phyloP scores from a whole-genome alignment of 2,113 vertebrate species.

The Dendrocopos noguchii region DNA sequence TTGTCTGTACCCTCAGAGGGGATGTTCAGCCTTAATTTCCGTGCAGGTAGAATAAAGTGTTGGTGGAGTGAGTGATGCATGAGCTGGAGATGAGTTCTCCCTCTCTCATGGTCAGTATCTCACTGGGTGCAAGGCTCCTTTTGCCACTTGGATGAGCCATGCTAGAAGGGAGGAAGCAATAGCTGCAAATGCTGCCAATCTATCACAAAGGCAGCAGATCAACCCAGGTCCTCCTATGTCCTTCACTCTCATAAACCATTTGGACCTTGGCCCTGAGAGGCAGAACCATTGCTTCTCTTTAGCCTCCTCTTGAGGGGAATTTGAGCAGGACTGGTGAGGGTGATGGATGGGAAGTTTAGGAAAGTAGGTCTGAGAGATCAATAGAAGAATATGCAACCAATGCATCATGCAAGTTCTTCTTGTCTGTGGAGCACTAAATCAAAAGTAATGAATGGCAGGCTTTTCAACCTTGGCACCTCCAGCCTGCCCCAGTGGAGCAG shows the following conservation, averaged over 20 bases:
- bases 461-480: conserved; percentile 12
- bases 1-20: neutral
- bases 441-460: conserved; percentile 63
- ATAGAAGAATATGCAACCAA: conserved; percentile 60
- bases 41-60: neutral
- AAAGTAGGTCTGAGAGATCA: conserved; percentile 60
- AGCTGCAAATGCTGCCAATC: neutral
- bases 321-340: neutral
- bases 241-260: neutral
- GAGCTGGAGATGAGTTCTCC: neutral
- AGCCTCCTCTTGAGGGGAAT: neutral
- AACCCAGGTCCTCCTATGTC: neutral
- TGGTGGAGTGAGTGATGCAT: neutral
- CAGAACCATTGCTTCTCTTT: neutral
- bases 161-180: neutral
- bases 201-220: neutral
- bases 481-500: neutral
- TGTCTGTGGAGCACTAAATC: conserved; percentile 64
- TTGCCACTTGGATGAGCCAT: neutral
- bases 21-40: neutral
- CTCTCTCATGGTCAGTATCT: neutral
- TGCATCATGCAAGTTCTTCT: conserved; percentile 64
- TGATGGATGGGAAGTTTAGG: conserved; percentile 76
- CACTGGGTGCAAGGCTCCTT: neutral
- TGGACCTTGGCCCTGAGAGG: neutral